Evolutionary conservation across 2,113 vertebrate genomes (phyloP).

Genomic region (Petrocephalus zakoni): DNA sequence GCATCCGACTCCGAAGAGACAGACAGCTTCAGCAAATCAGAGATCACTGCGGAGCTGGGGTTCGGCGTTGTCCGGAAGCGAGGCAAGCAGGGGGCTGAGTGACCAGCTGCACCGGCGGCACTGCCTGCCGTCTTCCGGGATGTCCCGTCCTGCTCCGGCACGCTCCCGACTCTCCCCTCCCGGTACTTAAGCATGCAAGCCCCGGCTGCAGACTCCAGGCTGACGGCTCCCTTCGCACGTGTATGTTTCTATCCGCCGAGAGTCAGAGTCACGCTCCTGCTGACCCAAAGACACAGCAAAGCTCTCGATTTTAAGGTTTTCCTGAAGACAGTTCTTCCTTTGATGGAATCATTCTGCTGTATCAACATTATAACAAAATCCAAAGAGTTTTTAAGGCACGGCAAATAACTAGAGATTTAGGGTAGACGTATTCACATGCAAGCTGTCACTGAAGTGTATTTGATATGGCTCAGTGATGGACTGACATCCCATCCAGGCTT

Average conservation of each 20-base stretch:
- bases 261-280: neutral
- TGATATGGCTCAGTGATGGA: neutral
- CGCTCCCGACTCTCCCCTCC: neutral
- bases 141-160: neutral
- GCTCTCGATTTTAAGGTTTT: neutral
- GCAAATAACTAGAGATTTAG: neutral
- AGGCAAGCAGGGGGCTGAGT: conserved; percentile 48
- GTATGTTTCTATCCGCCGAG: neutral
- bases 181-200: neutral
- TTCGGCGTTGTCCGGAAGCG: conserved; percentile 60
- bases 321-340: neutral
- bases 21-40: conserved; percentile 6
- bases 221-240: neutral
- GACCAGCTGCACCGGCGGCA: conserved; percentile 6
- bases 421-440: neutral
- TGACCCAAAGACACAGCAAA: neutral
- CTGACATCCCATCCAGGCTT: neutral
- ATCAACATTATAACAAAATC: neutral
- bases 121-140: neutral
- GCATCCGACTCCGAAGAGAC: neutral
- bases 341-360: neutral
- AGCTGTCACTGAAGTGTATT: neutral
- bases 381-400: neutral
- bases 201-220: neutral
- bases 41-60: conserved; percentile 2